A percentile compares a stretch with the other conserved stretches of the same genome.
These are phyloP conservation scores for Tympanuchus pallidicinctus DNA, from an alignment of 2,113 vertebrate species.

Conservation along the genomic window DNA sequence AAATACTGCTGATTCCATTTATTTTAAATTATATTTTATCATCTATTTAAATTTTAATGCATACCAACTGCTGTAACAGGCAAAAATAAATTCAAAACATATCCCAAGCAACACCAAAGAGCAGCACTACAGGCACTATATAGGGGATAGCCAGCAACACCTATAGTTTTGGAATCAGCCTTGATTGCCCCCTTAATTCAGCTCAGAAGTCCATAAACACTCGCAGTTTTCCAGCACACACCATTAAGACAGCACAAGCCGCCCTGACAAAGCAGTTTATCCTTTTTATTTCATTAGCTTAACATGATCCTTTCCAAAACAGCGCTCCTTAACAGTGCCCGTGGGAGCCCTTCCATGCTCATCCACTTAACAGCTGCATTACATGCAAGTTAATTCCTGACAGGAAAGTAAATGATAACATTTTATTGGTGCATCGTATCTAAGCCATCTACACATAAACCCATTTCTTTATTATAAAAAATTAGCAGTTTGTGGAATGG, in stretches of 20 bases:
- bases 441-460: background rate
- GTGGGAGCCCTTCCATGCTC: background rate
- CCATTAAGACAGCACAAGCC: background rate
- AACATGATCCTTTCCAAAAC: background rate
- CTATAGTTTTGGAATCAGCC: fast-evolving
- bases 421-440: fast-evolving
- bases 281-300: background rate
- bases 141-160: background rate
- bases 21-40: background rate
- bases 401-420: background rate
- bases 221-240: background rate
- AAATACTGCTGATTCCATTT: background rate
- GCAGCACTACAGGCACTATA: fast-evolving
- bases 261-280: background rate
- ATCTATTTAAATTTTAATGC: background rate
- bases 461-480: background rate
- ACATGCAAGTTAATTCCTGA: background rate
- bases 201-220: background rate
- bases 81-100: fast-evolving
- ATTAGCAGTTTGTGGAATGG: background rate
- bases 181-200: background rate
- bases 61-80: background rate
- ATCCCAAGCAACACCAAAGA: background rate
- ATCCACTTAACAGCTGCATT: fast-evolving
- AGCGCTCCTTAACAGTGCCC: fast-evolving